Conservation (phyloP, 2,797 vertebrate genomes). For the Cossypha caffra region DNA sequence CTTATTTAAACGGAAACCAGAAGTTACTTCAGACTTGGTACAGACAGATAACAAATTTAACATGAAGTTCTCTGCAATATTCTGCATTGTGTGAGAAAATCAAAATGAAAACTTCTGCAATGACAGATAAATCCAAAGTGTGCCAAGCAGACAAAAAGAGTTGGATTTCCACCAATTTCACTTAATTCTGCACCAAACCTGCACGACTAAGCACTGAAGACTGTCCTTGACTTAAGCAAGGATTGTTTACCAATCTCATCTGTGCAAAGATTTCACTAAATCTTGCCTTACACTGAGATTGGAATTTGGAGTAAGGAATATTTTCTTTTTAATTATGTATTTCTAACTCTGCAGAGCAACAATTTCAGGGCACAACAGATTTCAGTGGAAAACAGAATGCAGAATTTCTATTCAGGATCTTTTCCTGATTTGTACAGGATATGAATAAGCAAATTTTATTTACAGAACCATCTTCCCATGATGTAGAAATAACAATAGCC, state of each 20-base stretch:
- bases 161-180: neutral
- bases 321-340: neutral
- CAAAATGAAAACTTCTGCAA: neutral
- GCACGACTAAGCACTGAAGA: neutral
- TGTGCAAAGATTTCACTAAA: neutral
- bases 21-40: neutral
- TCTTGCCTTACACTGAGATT: neutral
- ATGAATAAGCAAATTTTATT: conserved; percentile 30
- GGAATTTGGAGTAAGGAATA: neutral
- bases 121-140: neutral
- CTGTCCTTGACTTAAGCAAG: neutral
- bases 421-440: neutral
- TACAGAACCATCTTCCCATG: neutral
- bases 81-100: neutral
- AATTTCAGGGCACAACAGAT: neutral
- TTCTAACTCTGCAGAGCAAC: neutral
- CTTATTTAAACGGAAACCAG: neutral
- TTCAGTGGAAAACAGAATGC: neutral
- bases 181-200: neutral
- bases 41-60: neutral
- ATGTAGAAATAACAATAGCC: neutral
- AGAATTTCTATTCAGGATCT: neutral
- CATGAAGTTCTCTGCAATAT: neutral
- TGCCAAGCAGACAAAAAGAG: neutral
- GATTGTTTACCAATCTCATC: neutral